Evolutionary conservation across 2,797 vertebrate species (phyloP).

Genomic region (Cottoperca gobio): DNA sequence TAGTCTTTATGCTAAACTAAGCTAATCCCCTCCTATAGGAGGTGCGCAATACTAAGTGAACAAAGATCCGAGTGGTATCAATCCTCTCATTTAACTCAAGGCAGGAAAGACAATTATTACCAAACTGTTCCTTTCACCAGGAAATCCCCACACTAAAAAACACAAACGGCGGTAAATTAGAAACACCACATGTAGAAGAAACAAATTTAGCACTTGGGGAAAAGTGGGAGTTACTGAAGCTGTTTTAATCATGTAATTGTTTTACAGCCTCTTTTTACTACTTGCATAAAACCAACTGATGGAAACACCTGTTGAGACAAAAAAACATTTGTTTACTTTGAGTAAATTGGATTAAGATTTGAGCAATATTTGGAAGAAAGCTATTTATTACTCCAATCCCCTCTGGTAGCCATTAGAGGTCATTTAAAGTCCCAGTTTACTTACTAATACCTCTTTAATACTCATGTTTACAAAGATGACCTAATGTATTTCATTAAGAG

Average conservation of each 20-base stretch:
- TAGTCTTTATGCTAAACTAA: conserved; percentile 1
- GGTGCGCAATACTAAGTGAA: background rate
- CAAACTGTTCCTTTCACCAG: background rate
- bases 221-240: background rate
- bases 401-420: conserved; percentile 35
- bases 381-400: conserved; percentile 41
- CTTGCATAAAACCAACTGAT: conserved; percentile 17
- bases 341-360: conserved; percentile 22
- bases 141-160: background rate
- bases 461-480: conserved; percentile 61
- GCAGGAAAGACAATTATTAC: background rate
- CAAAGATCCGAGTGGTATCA: background rate
- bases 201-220: background rate
- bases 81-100: background rate
- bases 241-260: conserved; percentile 14
- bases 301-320: conserved; percentile 19
- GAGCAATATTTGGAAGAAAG: conserved; percentile 37
- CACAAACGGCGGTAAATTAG: conserved; percentile 10
- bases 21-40: background rate
- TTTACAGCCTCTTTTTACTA: conserved; percentile 2
- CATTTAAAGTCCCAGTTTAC: conserved; percentile 34
- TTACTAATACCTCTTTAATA: conserved; percentile 43
- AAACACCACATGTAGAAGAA: conserved; percentile 8
- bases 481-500: conserved; percentile 60
- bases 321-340: background rate